Evolutionary conservation across 2,888 invertebrate genomes (phyloP), one percentile per base, ranked within the genome.

Genomic region (Liodrosophila aerea): DNA sequence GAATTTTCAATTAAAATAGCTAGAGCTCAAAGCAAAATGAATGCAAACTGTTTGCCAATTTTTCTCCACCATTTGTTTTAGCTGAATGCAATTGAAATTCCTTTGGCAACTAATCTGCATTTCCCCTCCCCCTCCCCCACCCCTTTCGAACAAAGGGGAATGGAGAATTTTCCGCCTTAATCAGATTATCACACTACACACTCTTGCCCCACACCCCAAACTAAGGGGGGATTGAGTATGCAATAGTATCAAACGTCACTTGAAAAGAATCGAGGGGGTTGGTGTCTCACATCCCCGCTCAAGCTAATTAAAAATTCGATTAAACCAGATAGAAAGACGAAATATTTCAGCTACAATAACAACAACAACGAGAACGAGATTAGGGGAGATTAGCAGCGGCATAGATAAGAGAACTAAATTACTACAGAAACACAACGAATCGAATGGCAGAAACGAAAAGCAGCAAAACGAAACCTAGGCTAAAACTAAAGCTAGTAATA

Each of bases 271-370:
- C n/a, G 49, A 44, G 39, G 11, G 11, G 13, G 39, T 13, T 29
- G 11, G 37, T 39, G 45, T 34, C 34, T 16, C 41, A 37, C 43
- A 4, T 22, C 5, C 22, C 5, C 22, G 2, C 62, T 57, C 62
- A 45, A 63, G 78, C 70, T 78, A 78, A 78, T 78, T 86, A 70
- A 69, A 84, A 81, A 84, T 86, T 78, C 86, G 68, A 84, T 78
- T 81, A 81, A 62, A 61, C 51, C 27, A 47, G 43, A 39, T 49
- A 54, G 33, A 33, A 37, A 54, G 39, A 27, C 44, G 37, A 34
- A 30, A 16, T 33, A 12, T 7, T 41, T 47, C 39, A 62, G 70
- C 75, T 69, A 71, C 72, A 60, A 71, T 66, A 82, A 82, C 82
- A 64, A 61, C 61, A 36, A 43, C 34, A 41, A 64, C 61, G 16